phyloP scores from a whole-genome alignment of 2,113 vertebrate species.

The Cyphomyrus discorhynchus region DNA sequence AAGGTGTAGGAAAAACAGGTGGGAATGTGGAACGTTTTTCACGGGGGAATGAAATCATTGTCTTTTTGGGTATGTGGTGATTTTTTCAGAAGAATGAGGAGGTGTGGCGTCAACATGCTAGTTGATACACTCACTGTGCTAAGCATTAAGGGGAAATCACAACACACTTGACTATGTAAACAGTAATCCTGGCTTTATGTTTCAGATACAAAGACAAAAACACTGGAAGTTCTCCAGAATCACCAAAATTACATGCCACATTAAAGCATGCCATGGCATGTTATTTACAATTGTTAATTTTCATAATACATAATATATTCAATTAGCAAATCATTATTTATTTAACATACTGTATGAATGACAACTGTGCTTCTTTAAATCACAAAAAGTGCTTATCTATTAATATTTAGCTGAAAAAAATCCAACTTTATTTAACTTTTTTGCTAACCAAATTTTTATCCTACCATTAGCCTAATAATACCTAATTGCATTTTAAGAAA shows the following conservation, averaged over 20 bases:
- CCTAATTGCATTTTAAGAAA: constrained; percentile 67
- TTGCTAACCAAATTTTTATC: constrained; percentile 45
- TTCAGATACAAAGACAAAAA: background rate
- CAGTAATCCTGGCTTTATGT: background rate
- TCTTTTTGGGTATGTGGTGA: background rate
- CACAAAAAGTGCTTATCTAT: background rate
- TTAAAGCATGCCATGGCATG: background rate
- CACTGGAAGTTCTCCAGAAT: background rate
- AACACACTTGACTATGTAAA: background rate
- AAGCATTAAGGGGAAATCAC: background rate
- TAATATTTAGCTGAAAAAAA: background rate
- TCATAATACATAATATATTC: background rate
- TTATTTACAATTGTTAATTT: background rate
- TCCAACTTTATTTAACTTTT: constrained; percentile 40
- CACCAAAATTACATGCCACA: background rate
- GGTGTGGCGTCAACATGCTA: background rate
- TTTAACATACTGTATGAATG: background rate
- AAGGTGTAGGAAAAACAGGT: background rate
- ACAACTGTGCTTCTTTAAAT: background rate
- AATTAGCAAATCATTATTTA: background rate
- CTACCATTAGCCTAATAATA: constrained; percentile 57
- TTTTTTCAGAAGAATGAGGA: background rate
- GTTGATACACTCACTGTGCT: background rate
- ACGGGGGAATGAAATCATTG: background rate
- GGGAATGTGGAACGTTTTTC: background rate